Percentiles rank a stretch among this genome's conserved stretches.
These are phyloP conservation scores for Amaurobius ferox DNA, from an alignment of 2,888 invertebrate genomes.

Conservation along the genomic window DNA sequence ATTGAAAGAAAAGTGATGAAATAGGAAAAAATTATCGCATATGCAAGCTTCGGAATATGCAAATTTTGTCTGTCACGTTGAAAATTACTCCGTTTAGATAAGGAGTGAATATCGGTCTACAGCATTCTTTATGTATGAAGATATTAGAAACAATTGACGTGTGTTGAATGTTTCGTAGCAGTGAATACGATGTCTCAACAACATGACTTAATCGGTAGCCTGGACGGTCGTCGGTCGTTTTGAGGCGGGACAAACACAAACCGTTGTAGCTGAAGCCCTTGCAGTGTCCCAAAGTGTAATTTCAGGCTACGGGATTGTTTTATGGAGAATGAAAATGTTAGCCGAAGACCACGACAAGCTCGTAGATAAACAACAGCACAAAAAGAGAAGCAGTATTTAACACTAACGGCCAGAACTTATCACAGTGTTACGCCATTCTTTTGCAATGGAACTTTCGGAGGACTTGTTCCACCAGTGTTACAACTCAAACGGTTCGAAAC, in stretches of 20 bases:
- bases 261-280: slow-evolving; percentile 2
- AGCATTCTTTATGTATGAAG: too few relatives aligned
- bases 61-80: too few relatives aligned
- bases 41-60: too few relatives aligned
- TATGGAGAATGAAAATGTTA: neutral
- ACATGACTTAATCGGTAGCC: too few relatives aligned
- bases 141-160: too few relatives aligned
- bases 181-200: too few relatives aligned
- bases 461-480: slow-evolving; percentile 10
- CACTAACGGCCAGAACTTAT: neutral
- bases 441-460: neutral
- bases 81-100: neutral
- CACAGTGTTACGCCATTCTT: slow-evolving; percentile 1
- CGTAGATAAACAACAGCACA: neutral
- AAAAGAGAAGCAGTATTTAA: slow-evolving; percentile 5
- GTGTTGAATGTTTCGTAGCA: too few relatives aligned
- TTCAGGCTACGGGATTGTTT: slow-evolving; percentile 12
- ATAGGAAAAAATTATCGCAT: too few relatives aligned
- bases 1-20: too few relatives aligned
- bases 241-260: slow-evolving; percentile 15
- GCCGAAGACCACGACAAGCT: neutral
- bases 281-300: slow-evolving; percentile 3
- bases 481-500: too few relatives aligned
- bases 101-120: too few relatives aligned
- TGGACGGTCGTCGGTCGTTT: slow-evolving; percentile 6